Evolutionary conservation across 2,113 vertebrate genomes (phyloP).

Genomic region (Mugil cephalus): DNA sequence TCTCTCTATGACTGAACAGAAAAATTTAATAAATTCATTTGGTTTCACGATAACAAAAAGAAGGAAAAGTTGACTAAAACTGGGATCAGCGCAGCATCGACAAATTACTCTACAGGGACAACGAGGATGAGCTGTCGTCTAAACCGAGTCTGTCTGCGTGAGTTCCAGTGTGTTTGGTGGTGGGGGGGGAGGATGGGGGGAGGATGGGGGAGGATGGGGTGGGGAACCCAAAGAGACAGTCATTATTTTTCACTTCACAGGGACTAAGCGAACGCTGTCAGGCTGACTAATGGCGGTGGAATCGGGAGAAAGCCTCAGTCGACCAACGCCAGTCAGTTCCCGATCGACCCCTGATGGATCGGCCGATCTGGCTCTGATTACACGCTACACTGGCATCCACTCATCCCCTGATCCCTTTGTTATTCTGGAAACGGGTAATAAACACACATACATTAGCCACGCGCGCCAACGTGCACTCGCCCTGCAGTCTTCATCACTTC

Average conservation of each 20-base stretch:
- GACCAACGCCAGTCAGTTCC: conserved; percentile 56
- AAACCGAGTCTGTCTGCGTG: conserved; percentile 53
- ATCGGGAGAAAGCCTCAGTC: conserved; percentile 65
- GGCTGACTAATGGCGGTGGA: conserved; percentile 76
- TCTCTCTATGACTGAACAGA: background rate
- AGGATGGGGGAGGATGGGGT: background rate
- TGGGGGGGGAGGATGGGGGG: background rate
- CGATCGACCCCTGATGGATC: conserved; percentile 68
- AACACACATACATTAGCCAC: conserved; percentile 39
- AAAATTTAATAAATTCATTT: conserved; percentile 20
- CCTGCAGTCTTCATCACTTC: conserved; percentile 43
- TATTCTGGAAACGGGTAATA: conserved; percentile 64
- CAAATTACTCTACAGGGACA: conserved; percentile 46
- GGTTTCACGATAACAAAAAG: background rate
- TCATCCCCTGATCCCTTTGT: conserved; percentile 59
- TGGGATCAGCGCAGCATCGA: conserved; percentile 12
- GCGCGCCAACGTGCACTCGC: background rate
- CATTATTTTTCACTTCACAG: conserved; percentile 66
- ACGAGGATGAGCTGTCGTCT: conserved; percentile 41
- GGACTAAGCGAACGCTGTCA: conserved; percentile 72
- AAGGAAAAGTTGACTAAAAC: conserved; percentile 37
- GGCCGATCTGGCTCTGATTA: conserved; percentile 76
- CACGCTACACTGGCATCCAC: conserved; percentile 57
- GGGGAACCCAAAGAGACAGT: conserved; percentile 69
- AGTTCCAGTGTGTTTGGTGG: conserved; percentile 48